Percentiles rank a stretch among this genome's conserved stretches.
phyloP scores from a whole-genome alignment of 2,888 invertebrate genomes.

The Tetanocera ferruginea region DNA sequence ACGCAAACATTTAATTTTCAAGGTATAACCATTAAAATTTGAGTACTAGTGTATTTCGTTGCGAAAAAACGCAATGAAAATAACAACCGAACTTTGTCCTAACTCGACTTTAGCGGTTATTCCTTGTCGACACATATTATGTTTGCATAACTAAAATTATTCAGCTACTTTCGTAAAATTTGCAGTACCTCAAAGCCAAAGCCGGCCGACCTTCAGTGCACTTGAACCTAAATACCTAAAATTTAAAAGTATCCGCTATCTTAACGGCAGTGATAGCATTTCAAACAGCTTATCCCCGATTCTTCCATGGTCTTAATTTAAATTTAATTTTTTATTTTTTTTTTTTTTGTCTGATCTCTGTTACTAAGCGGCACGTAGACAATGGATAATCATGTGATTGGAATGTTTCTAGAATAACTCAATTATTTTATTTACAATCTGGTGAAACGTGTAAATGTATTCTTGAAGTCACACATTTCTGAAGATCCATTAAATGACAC shows the following conservation, averaged over 20 bases:
- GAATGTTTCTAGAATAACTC: constrained; percentile 34
- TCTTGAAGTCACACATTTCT: neutral
- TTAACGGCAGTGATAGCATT: too few species aligned
- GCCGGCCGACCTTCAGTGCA: neutral
- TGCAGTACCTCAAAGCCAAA: neutral
- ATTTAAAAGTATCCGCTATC: neutral
- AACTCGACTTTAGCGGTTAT: too few species aligned
- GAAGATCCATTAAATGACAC: constrained; percentile 14
- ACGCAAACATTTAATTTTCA: too few species aligned
- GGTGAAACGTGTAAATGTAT: neutral
- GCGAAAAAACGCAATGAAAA: too few species aligned
- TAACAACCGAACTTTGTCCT: too few species aligned
- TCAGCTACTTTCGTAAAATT: neutral
- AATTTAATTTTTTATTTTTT: too few species aligned
- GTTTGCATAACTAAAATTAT: too few species aligned
- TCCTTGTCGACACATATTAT: too few species aligned
- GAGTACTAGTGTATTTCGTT: too few species aligned
- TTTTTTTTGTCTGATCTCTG: neutral
- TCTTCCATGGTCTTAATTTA: neutral
- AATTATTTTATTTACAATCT: constrained; percentile 25
- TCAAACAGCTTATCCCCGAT: neutral
- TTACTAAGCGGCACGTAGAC: neutral
- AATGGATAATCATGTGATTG: constrained; percentile 21
- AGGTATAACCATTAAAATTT: too few species aligned
- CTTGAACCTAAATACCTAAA: neutral